These are phyloP conservation scores for Moxostoma hubbsi DNA, from an alignment of 2,797 vertebrate species.

Conservation along the genomic window DNA sequence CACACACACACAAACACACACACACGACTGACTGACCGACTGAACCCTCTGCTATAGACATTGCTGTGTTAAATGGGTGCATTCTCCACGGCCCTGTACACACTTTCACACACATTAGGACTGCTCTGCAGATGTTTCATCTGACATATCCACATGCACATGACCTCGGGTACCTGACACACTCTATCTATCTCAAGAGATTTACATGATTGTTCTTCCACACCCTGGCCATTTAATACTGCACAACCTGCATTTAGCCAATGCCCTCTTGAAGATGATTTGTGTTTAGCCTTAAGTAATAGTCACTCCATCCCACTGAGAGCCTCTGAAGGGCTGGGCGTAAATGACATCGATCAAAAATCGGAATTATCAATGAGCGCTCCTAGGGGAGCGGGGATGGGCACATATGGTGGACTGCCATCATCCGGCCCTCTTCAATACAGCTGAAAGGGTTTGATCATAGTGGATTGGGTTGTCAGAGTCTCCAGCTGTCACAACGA, in stretches of 20 bases:
- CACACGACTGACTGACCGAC: neutral
- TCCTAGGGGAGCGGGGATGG: conserved; percentile 45
- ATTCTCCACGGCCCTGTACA: conserved; percentile 49
- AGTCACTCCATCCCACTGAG: conserved; percentile 41
- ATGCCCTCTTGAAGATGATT: conserved; percentile 16
- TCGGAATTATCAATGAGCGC: conserved; percentile 60
- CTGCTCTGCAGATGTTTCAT: conserved; percentile 51
- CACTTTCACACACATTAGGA: conserved; percentile 57
- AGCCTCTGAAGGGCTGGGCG: conserved; percentile 44
- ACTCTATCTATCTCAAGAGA: neutral
- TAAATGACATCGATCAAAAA: conserved; percentile 65
- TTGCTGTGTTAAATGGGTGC: conserved; percentile 29
- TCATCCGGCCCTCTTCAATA: conserved; percentile 64
- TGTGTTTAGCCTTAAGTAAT: conserved; percentile 26
- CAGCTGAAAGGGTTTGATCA: conserved; percentile 64
- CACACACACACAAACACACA: too few relatives aligned
- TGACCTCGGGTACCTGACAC: neutral
- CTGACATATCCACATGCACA: conserved; percentile 34
- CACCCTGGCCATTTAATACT: neutral
- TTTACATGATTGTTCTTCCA: too few relatives aligned
- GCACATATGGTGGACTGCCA: conserved; percentile 64
- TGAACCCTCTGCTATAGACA: conserved; percentile 11
- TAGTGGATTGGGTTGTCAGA: conserved; percentile 26
- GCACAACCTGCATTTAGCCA: neutral
- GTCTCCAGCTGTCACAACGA: conserved; percentile 60